Base-by-base conservation (phyloP, 2,797 vertebrate species). In the Acestrorhynchus altus region DNA sequence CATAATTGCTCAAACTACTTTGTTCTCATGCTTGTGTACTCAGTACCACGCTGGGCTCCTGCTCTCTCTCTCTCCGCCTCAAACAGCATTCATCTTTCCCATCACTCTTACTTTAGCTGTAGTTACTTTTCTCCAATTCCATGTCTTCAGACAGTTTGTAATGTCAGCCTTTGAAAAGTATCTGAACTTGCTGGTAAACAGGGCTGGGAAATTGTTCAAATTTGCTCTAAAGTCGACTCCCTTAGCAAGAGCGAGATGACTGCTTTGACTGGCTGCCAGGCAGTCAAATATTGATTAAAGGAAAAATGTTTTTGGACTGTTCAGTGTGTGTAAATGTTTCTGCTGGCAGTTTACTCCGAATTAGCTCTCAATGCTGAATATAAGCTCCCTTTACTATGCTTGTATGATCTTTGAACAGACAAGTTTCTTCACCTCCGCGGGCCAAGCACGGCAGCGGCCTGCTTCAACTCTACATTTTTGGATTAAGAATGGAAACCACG, bases 1-100 rank as follows among this genome's bases (percentile, higher is more conserved):
- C 20, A 12, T 22, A 63, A 51, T 35, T 22, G 54, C 40, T 59
- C 7, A 28, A 22, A 44, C 24, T 44, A 31, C 60, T 49, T 16
- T 49, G 42, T n/a, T 16, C 49, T 52, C 26, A 44, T 46, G 54
- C 39, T n/a, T 72, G 69, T 22, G 39, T 35, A 46, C 56, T 20
- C 2, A 16, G 24, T 20, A 44, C 40, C 40, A 15, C 4, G 42
- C 56, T 59, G 51, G 22, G 22, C 46, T 28, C 42, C 39, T 13
- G 12, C 24, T 31, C 10, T n/a, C 20, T 47, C 1, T 49, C 15
- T 49, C 16, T 49, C 54, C 57, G 35, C 2, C 57, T 71, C 4
- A 8, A 39, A 35, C 28, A 8, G 26, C 47, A 22, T 10, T 24
- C 2, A 5, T 35, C 4, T n/a, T 59, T 59, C 40, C 35, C 22